These are phyloP conservation scores for Apteryx mantelli DNA, from an alignment of 2,113 vertebrate genomes.

Conservation along the genomic window DNA sequence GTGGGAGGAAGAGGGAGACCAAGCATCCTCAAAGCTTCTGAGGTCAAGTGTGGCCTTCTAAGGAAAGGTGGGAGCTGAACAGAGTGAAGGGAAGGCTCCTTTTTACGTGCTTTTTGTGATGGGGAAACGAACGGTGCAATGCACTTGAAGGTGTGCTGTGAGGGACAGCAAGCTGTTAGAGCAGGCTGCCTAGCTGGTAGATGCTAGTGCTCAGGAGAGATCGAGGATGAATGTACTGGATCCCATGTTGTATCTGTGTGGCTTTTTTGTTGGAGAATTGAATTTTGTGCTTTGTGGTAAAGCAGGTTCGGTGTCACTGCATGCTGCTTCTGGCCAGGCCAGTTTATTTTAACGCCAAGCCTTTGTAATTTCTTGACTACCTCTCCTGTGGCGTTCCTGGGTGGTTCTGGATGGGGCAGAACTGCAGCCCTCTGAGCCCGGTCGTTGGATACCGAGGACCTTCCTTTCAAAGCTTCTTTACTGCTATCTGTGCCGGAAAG, in stretches of 20 bases:
- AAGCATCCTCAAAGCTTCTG: background rate
- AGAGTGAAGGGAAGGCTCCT: background rate
- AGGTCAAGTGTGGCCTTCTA: background rate
- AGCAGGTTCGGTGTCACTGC: background rate
- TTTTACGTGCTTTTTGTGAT: background rate
- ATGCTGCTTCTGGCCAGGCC: background rate
- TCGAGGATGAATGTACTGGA: background rate
- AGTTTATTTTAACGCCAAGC: background rate
- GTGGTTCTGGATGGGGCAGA: background rate
- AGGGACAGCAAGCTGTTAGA: background rate
- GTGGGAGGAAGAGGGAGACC: background rate
- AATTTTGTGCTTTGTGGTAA: background rate
- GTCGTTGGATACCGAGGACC: background rate
- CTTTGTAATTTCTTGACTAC: conserved; percentile 35
- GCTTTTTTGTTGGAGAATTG: background rate
- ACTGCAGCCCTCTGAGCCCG: background rate
- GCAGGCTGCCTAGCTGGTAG: background rate
- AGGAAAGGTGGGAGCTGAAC: background rate
- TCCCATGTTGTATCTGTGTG: fast-evolving
- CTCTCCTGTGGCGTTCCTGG: background rate
- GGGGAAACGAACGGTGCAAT: fast-evolving
- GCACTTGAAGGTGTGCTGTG: background rate
- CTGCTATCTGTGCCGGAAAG: background rate
- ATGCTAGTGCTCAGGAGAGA: background rate
- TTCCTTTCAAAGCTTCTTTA: background rate